Evolutionary conservation across 2,888 invertebrate genomes (phyloP).

Genomic region (Falcaria lacertinaria): DNA sequence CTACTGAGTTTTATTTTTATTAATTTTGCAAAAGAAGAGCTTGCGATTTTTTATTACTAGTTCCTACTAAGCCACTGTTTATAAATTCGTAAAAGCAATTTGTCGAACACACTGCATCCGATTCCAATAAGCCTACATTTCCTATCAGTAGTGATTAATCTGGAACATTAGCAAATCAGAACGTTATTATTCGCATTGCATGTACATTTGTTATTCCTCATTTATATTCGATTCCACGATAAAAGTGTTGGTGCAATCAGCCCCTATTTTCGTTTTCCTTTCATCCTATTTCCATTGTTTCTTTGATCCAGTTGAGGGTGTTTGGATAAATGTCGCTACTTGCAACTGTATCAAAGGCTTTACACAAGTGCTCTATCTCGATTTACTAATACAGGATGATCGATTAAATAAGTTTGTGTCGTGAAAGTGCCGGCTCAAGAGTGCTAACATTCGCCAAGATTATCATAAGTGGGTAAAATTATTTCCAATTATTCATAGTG

Average conservation of each 20-base stretch:
- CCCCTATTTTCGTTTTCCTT: not conserved
- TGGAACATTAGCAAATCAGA: constrained; percentile 1
- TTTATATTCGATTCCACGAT: constrained; percentile 2
- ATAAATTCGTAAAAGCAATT: too few relatives aligned
- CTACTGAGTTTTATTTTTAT: too few relatives aligned
- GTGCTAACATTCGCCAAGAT: too few relatives aligned
- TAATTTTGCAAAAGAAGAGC: too few relatives aligned
- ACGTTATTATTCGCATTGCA: constrained; percentile 1
- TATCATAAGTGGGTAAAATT: too few relatives aligned
- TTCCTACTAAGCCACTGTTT: too few relatives aligned
- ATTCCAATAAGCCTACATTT: not conserved
- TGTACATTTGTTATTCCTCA: not conserved
- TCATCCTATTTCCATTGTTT: not conserved
- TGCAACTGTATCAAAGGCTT: not conserved
- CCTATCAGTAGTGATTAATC: constrained; percentile 1
- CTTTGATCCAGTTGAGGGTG: not conserved
- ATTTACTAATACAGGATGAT: too few relatives aligned
- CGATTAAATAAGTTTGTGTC: too few relatives aligned
- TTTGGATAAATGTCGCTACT: not conserved
- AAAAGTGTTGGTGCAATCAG: constrained; percentile 1
- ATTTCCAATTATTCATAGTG: too few relatives aligned
- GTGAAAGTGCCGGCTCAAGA: too few relatives aligned
- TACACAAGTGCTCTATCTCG: not conserved
- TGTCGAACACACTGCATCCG: not conserved
- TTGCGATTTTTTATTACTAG: too few relatives aligned